These are phyloP conservation scores for Drosophila birchii DNA, from an alignment of 2,888 invertebrate species.

Conservation along the genomic window DNA sequence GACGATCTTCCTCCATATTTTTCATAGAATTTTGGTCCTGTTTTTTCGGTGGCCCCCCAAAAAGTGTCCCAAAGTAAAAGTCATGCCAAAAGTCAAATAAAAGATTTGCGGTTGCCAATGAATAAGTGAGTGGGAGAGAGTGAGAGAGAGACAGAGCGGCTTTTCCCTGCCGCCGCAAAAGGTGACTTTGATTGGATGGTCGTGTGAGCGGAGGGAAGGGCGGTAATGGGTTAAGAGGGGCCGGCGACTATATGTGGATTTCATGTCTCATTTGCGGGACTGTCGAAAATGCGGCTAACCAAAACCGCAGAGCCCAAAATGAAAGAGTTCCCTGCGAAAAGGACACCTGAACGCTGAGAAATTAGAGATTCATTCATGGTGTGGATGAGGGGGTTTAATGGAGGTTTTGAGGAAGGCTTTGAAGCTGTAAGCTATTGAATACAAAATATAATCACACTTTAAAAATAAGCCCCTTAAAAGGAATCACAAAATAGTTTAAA, in stretches of 20 bases:
- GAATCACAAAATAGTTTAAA: neutral
- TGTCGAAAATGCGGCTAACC: conserved; percentile 30
- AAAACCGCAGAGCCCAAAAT: conserved; percentile 31
- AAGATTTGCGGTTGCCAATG: conserved; percentile 62
- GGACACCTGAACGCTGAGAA: neutral
- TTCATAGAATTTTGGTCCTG: conserved; percentile 19
- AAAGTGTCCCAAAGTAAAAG: conserved; percentile 51
- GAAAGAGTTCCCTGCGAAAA: conserved; percentile 9
- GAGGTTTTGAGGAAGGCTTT: neutral
- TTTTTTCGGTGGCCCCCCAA: conserved; percentile 12
- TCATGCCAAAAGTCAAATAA: conserved; percentile 64
- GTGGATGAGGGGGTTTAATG: neutral
- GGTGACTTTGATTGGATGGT: conserved; percentile 26
- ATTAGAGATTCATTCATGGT: neutral
- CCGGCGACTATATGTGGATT: neutral
- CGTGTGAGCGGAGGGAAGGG: neutral
- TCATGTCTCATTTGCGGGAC: conserved; percentile 37
- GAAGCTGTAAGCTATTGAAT: no score
- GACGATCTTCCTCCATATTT: neutral
- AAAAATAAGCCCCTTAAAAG: neutral
- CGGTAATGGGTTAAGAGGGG: conserved; percentile 16
- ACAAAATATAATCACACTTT: neutral
- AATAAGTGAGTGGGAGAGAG: conserved; percentile 33
- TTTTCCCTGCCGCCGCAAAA: conserved; percentile 28
- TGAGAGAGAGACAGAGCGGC: conserved; percentile 19